Percentiles rank a stretch among this genome's conserved stretches.
Conservation (phyloP, 2,888 invertebrate species). For the Strigamia crassipes region DNA sequence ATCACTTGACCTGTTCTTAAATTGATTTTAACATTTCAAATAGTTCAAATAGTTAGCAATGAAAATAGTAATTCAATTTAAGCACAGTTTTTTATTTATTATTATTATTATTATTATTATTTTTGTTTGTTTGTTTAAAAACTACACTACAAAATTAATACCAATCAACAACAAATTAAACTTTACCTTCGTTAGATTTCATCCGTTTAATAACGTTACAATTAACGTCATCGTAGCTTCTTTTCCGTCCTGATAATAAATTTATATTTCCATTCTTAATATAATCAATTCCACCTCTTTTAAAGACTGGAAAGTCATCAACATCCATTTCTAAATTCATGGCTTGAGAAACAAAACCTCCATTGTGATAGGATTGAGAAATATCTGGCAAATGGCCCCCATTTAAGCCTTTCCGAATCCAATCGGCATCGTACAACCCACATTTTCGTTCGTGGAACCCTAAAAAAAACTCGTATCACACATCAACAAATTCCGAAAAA, state of each 20-base stretch:
- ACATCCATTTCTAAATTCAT: neutral
- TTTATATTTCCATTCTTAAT: neutral
- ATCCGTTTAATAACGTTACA: neutral
- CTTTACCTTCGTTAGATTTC: neutral
- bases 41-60: too few species aligned
- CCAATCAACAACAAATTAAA: neutral
- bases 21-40: neutral
- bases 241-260: neutral
- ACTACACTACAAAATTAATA: neutral
- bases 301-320: neutral
- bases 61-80: neutral
- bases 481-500: neutral
- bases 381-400: neutral
- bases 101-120: too few species aligned
- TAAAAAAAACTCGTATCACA: neutral
- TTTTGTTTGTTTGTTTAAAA: neutral
- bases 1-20: too few species aligned
- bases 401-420: neutral
- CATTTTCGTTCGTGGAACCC: neutral
- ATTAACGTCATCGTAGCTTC: neutral
- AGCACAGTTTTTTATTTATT: neutral
- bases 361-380: neutral
- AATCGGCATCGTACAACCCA: neutral
- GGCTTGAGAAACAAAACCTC: neutral
- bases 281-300: neutral